Base-by-base conservation (phyloP, 2,797 vertebrate species). In the Cuniculus paca region DNA sequence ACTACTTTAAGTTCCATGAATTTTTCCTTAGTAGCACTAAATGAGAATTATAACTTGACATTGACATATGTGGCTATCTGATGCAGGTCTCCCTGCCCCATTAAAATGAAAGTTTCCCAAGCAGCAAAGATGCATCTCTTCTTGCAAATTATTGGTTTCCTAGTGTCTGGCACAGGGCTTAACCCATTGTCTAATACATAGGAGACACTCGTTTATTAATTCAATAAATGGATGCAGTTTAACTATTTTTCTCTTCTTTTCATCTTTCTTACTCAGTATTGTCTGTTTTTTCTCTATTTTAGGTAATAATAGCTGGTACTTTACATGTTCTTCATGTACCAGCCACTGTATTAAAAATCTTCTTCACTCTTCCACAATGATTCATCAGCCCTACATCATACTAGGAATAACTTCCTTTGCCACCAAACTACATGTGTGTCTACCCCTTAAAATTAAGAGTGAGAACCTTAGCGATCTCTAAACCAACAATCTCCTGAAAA, bases 241-340 rank as follows among this genome's bases (percentile, higher is more conserved):
- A 60, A 61, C 90, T 87, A 82, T 34, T 86, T 63, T 93, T 60
- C 16, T 77, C 45, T 88, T 54, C 54, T 83, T 88, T 81, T 56
- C 12, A 8, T n/a, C 28, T 88, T 85, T 72, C 28, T 60, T 87
- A 80, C 22, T 52, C 42, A 60, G 10, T 52, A 36, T 74, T 77
- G 87, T 84, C 94, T 94, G 19, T n/a, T 50, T 82, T 72, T 82
- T 39, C 34, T 86, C 61, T 50, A 4, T 75, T 54, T 93, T 52
- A 81, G 75, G 89, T 91, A n/a, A n/a, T n/a, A n/a, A n/a, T n/a
- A n/a, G n/a, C n/a, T n/a, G n/a, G n/a, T n/a, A n/a, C n/a, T n/a
- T n/a, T n/a, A n/a, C n/a, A n/a, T n/a, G n/a, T n/a, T n/a, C n/a
- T n/a, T n/a, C n/a, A n/a, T n/a, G n/a, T n/a, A n/a, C n/a, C n/a